Conservation (phyloP, 2,797 vertebrate species). For the Microchirus variegatus region DNA sequence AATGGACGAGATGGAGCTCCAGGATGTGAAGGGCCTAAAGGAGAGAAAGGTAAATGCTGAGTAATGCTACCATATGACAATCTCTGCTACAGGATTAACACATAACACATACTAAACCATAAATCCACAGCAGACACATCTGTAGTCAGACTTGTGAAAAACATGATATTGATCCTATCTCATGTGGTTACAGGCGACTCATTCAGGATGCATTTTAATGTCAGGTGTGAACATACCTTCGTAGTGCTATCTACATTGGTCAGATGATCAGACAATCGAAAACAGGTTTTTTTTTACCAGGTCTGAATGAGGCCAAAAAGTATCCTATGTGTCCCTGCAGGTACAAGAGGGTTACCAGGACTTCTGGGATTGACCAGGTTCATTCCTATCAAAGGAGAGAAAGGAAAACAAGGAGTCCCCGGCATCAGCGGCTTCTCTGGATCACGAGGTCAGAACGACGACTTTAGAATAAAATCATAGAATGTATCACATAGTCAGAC, state of each 20-base stretch:
- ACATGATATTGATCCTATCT: too few species aligned
- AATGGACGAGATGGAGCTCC: constrained; percentile 50
- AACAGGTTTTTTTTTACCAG: too few species aligned
- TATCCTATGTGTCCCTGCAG: constrained; percentile 42
- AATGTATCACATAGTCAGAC: too few species aligned
- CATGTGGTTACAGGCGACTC: too few species aligned
- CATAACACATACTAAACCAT: neutral
- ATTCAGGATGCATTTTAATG: too few species aligned
- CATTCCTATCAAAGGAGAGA: constrained; percentile 49
- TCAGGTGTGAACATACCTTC: too few species aligned
- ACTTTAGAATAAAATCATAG: neutral
- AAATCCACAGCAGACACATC: neutral
- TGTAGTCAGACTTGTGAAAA: too few species aligned
- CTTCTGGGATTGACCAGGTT: constrained; percentile 38
- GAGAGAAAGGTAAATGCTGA: constrained; percentile 70
- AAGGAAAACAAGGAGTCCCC: constrained; percentile 37
- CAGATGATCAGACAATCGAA: too few species aligned
- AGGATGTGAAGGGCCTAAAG: constrained; percentile 68
- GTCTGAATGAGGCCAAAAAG: neutral
- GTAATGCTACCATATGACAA: neutral
- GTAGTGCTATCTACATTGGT: too few species aligned
- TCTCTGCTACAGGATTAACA: neutral
- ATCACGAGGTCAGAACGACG: constrained; percentile 61
- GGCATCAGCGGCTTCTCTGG: constrained; percentile 65
- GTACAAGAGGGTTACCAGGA: constrained; percentile 53